Conservation (phyloP, 2,113 vertebrate genomes). For the Siphamia tubifer region DNA sequence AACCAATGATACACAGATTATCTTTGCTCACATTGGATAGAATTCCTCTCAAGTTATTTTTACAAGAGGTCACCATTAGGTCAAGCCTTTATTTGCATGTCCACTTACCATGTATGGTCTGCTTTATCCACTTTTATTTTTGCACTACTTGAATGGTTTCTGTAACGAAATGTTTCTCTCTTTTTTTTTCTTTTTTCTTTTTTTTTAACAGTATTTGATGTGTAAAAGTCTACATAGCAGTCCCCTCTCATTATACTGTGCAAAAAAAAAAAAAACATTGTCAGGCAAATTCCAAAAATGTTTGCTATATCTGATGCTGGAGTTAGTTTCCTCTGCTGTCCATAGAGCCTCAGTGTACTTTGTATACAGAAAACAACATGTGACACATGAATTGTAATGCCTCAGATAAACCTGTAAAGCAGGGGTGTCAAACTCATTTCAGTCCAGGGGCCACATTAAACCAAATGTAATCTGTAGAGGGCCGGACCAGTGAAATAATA, state of each 20-base stretch:
- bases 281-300: background rate
- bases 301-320: constrained; percentile 43
- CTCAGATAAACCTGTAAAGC: constrained; percentile 16
- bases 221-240: background rate
- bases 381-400: constrained; percentile 47
- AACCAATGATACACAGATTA: too few relatives aligned
- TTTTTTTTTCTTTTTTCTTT: constrained; percentile 19
- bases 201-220: constrained; percentile 6
- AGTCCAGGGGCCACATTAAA: too few relatives aligned
- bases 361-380: constrained; percentile 9
- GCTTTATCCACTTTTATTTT: constrained; percentile 20
- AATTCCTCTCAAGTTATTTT: constrained; percentile 1
- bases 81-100: constrained; percentile 19
- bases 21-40: background rate
- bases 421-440: too few relatives aligned
- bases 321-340: constrained; percentile 20
- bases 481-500: too few relatives aligned
- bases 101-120: background rate
- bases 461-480: too few relatives aligned
- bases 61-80: background rate
- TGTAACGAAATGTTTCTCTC: constrained; percentile 7
- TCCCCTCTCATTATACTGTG: constrained; percentile 27
- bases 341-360: constrained; percentile 7
- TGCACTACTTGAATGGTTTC: background rate
- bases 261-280: constrained; percentile 23